phyloP scores from a whole-genome alignment of 2,888 invertebrate species.

The Branchipolynoe longqiensis region DNA sequence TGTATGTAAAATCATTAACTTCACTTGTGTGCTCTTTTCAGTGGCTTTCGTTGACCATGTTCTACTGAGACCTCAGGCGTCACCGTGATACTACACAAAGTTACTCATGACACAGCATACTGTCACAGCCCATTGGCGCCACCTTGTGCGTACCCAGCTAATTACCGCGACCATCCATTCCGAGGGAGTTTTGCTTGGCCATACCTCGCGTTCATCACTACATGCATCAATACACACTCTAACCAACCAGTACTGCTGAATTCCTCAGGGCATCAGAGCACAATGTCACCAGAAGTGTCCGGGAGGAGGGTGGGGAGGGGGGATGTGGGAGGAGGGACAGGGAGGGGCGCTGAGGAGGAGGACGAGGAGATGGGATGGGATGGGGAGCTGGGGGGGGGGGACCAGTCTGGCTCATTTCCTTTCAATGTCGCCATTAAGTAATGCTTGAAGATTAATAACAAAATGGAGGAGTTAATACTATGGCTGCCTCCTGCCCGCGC shows the following conservation, averaged over 20 bases:
- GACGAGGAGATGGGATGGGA: too few relatives aligned
- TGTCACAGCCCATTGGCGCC: not conserved
- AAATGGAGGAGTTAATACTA: too few relatives aligned
- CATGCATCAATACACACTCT: slow-evolving; percentile 34
- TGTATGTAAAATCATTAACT: not conserved
- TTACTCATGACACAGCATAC: not conserved
- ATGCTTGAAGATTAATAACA: too few relatives aligned
- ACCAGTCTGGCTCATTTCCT: too few relatives aligned
- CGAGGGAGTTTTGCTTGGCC: not conserved
- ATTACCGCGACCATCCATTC: slow-evolving; percentile 7
- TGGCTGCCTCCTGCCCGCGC: too few relatives aligned
- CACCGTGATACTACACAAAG: not conserved
- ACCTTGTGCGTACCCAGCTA: slow-evolving; percentile 10
- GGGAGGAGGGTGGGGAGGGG: too few relatives aligned
- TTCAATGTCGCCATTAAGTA: too few relatives aligned
- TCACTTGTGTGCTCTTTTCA: not conserved
- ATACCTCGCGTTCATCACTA: slow-evolving; percentile 18
- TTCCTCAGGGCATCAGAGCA: slow-evolving; percentile 16
- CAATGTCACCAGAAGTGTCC: slow-evolving; percentile 32
- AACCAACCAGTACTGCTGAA: slow-evolving; percentile 30
- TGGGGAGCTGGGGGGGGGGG: too few relatives aligned
- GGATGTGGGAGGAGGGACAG: too few relatives aligned
- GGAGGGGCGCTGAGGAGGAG: too few relatives aligned
- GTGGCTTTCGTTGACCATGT: slow-evolving; percentile 49
- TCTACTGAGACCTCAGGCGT: slow-evolving; percentile 33